Evolutionary conservation across 2,797 vertebrate genomes (phyloP).

Genomic region (Pangasius macronema): DNA sequence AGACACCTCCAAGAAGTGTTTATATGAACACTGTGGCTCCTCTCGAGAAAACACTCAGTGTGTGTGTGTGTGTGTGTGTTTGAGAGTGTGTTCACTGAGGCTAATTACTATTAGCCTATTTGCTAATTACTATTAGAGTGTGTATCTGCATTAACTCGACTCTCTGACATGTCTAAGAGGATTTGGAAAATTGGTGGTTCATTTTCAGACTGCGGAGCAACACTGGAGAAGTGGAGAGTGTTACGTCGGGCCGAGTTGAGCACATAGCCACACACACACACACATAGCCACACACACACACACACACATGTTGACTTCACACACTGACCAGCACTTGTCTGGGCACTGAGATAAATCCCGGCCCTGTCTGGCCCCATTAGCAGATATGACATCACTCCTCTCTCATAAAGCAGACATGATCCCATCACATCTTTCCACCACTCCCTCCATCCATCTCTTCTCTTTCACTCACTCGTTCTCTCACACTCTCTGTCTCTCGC

Average conservation of each 20-base stretch:
- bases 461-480: not conserved
- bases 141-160: constrained; percentile 11
- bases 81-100: not conserved
- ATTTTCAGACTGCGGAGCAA: not conserved
- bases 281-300: constrained; percentile 1
- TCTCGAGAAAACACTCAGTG: not conserved
- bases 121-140: not conserved
- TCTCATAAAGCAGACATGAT: constrained; percentile 22
- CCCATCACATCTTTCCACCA: constrained; percentile 28
- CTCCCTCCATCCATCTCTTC: constrained; percentile 7
- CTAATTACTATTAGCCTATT: not conserved
- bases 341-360: constrained; percentile 30
- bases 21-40: not conserved
- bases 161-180: constrained; percentile 33
- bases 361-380: constrained; percentile 24
- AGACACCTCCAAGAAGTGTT: not conserved
- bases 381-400: constrained; percentile 30
- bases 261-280: not conserved
- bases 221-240: constrained; percentile 12
- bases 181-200: constrained; percentile 45
- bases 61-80: constrained; percentile 19
- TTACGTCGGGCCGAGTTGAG: constrained; percentile 8
- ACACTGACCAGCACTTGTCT: constrained; percentile 33
- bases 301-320: not conserved
- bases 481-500: not conserved